These are phyloP conservation scores for Heteractis magnifica DNA, from an alignment of 92 coral and sea anemone genomes.

Conservation along the genomic window DNA sequence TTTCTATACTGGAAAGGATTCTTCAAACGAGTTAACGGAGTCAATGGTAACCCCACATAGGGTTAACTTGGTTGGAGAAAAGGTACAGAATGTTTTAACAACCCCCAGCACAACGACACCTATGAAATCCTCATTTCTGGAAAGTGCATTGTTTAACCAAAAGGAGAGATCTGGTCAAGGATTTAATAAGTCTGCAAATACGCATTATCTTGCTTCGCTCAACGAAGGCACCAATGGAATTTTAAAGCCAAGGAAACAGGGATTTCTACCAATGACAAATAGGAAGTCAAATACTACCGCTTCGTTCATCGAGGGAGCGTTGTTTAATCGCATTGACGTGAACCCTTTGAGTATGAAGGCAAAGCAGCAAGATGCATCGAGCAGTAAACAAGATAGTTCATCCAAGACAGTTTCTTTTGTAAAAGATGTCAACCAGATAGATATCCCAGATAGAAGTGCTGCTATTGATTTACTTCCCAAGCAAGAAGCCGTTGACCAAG, in stretches of 20 bases:
- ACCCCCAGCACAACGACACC: background rate
- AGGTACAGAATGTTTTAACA: background rate
- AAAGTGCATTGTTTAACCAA: conserved; percentile 28
- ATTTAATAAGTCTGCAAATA: conserved; percentile 4
- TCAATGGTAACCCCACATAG: conserved; percentile 4
- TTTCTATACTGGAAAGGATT: conserved; percentile 3
- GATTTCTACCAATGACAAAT: background rate
- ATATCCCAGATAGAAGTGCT: conserved; percentile 1
- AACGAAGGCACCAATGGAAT: background rate
- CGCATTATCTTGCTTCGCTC: background rate
- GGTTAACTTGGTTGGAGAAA: background rate
- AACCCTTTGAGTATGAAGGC: conserved; percentile 14
- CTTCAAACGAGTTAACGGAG: background rate
- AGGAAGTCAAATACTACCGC: conserved; percentile 2
- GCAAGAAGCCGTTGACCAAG: conserved; percentile 7
- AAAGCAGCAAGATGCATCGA: conserved; percentile 15
- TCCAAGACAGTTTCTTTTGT: conserved; percentile 28
- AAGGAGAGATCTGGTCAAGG: background rate
- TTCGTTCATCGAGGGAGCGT: conserved; percentile 30
- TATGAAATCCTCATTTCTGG: conserved; percentile 13
- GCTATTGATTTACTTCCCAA: background rate
- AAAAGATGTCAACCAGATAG: background rate
- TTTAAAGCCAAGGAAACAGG: background rate
- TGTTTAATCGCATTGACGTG: conserved; percentile 17
- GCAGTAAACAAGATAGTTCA: conserved; percentile 21